Percentiles rank a stretch among this genome's conserved stretches.
phyloP scores from a whole-genome alignment of 2,113 vertebrate genomes.

The Vulpes vulpes region DNA sequence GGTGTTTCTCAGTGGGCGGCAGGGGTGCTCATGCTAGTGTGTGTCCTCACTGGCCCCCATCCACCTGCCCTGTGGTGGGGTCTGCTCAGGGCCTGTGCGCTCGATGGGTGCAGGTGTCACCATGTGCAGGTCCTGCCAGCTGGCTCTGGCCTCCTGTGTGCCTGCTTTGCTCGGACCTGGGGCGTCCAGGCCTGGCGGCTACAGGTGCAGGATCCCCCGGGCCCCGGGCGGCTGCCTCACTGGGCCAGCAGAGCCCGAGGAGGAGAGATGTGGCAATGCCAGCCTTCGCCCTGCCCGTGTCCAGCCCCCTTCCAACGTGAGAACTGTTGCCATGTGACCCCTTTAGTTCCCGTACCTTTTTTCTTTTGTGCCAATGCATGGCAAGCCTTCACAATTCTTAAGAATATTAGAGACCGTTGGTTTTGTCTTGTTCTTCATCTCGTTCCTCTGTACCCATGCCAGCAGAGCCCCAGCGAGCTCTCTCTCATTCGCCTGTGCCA shows the following conservation, averaged over 20 bases:
- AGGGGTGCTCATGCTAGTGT: rapidly evolving
- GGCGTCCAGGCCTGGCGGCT: background rate
- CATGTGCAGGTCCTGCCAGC: rapidly evolving
- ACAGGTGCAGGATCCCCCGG: background rate
- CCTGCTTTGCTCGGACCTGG: rapidly evolving
- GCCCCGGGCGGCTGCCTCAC: conserved; percentile 66
- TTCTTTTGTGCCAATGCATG: rapidly evolving
- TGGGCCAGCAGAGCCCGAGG: background rate
- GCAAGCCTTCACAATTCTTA: background rate
- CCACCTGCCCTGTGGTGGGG: rapidly evolving
- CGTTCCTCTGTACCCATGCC: rapidly evolving
- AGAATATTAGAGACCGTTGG: rapidly evolving
- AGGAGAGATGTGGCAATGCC: rapidly evolving
- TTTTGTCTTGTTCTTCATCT: background rate
- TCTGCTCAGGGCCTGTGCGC: no score
- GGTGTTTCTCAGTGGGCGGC: background rate
- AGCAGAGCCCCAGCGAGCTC: rapidly evolving
- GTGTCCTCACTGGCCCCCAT: rapidly evolving
- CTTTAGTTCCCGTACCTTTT: background rate
- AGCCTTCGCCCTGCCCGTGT: rapidly evolving
- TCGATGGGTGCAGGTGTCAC: rapidly evolving
- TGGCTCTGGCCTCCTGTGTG: rapidly evolving
- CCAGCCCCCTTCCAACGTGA: rapidly evolving
- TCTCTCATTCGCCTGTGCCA: rapidly evolving
- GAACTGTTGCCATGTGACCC: rapidly evolving